phyloP scores from a whole-genome alignment of 2,113 vertebrate species.

The Thalassarche chlororhynchos region DNA sequence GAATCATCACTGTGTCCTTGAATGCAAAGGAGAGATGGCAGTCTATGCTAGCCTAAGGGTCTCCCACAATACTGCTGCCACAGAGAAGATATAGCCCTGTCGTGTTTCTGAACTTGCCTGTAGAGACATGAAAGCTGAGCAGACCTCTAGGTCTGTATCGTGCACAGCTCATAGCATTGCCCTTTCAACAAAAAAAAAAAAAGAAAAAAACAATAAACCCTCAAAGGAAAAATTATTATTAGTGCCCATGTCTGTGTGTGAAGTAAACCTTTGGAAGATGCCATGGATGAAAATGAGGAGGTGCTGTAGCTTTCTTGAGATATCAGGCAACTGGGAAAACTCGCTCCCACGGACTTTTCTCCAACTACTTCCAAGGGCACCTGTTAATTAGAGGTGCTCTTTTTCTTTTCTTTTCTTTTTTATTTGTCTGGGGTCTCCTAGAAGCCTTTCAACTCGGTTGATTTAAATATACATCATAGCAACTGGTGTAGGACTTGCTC shows the following conservation, averaged over 20 bases:
- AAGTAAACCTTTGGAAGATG: background rate
- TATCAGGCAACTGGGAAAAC: background rate
- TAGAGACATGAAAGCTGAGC: background rate
- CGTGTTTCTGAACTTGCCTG: background rate
- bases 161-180: background rate
- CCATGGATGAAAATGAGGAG: background rate
- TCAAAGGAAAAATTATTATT: background rate
- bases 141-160: background rate
- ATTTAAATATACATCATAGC: background rate
- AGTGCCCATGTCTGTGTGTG: background rate
- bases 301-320: background rate
- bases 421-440: background rate
- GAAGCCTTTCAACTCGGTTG: background rate
- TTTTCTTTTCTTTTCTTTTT: too few species aligned
- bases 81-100: background rate
- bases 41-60: background rate
- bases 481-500: background rate
- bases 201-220: background rate
- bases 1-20: background rate
- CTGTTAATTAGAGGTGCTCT: background rate
- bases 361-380: background rate
- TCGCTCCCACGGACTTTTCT: accelerated
- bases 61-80: background rate
- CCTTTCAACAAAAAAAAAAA: background rate
- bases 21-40: background rate